Conservation (phyloP, 2,888 invertebrate genomes). For the Sphaerophoria taeniata region DNA sequence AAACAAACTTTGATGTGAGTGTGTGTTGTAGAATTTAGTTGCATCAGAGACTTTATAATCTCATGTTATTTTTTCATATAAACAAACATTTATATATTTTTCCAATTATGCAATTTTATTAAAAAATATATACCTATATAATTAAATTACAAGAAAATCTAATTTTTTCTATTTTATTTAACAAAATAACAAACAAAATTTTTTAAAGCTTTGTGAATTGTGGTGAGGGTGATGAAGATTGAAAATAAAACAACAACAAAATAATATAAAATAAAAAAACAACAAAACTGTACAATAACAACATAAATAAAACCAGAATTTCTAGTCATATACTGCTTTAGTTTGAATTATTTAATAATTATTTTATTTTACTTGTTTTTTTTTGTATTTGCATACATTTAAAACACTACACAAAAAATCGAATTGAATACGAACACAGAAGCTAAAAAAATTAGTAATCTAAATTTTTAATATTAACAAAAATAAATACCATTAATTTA, state of each 20-base stretch:
- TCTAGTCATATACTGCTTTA: constrained; percentile 71
- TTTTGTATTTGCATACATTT: constrained; percentile 38
- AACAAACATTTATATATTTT: constrained; percentile 58
- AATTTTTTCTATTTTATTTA: constrained; percentile 14
- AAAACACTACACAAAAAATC: constrained; percentile 36
- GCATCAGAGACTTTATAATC: constrained; percentile 38
- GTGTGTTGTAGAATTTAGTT: constrained; percentile 66
- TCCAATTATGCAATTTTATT: constrained; percentile 39
- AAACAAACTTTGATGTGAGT: constrained; percentile 56
- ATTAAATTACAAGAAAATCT: constrained; percentile 23
- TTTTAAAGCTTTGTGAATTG: constrained; percentile 63
- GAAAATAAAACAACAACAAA: constrained; percentile 16
- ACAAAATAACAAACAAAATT: constrained; percentile 19
- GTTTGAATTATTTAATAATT: constrained; percentile 36
- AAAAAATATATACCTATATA: background rate
- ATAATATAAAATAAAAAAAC: constrained; percentile 9
- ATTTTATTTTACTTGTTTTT: constrained; percentile 1
- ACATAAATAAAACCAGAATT: constrained; percentile 50
- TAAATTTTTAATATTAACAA: background rate
- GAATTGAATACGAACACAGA: constrained; percentile 30
- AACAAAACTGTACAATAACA: constrained; percentile 62
- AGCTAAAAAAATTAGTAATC: constrained; percentile 20
- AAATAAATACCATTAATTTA: constrained; percentile 30
- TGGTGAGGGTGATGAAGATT: constrained; percentile 53
- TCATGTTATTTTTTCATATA: constrained; percentile 47